Percentiles rank a stretch among this genome's conserved stretches.
Conservation (phyloP, 1,140 invertebrate species). For the Lanistes nyassanus region DNA sequence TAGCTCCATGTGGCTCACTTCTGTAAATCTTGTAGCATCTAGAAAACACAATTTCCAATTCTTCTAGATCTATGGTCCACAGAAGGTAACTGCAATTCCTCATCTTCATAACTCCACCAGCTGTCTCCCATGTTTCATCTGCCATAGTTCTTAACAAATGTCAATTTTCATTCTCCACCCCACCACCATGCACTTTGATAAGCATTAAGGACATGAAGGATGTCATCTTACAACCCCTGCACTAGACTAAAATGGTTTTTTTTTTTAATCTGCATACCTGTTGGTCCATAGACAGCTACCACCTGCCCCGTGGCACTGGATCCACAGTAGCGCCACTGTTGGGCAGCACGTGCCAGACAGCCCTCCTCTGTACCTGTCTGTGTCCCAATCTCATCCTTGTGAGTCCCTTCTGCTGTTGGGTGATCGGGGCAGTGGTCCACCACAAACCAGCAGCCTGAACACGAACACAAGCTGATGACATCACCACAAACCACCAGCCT, state of each 20-base stretch:
- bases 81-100: background rate
- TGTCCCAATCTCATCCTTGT: conserved; percentile 31
- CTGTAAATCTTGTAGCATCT: no score
- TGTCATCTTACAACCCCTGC: conserved; percentile 15
- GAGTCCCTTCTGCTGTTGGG: conserved; percentile 18
- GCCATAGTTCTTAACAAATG: background rate
- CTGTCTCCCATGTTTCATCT: background rate
- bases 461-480: background rate
- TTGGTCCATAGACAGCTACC: conserved; percentile 37
- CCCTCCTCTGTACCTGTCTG: conserved; percentile 27
- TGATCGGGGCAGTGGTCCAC: conserved; percentile 29
- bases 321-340: conserved; percentile 39
- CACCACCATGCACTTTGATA: background rate
- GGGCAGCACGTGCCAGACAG: conserved; percentile 34
- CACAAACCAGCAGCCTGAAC: conserved; percentile 43
- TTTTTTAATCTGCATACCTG: conserved; percentile 31
- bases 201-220: background rate
- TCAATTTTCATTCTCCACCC: background rate
- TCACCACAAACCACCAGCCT: no score
- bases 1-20: no score
- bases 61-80: background rate
- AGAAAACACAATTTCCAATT: background rate
- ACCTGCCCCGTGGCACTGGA: conserved; percentile 22
- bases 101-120: no score
- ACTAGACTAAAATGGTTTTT: no score